Conservation (phyloP, 2,888 invertebrate species). For the Trichopoda pennipes region DNA sequence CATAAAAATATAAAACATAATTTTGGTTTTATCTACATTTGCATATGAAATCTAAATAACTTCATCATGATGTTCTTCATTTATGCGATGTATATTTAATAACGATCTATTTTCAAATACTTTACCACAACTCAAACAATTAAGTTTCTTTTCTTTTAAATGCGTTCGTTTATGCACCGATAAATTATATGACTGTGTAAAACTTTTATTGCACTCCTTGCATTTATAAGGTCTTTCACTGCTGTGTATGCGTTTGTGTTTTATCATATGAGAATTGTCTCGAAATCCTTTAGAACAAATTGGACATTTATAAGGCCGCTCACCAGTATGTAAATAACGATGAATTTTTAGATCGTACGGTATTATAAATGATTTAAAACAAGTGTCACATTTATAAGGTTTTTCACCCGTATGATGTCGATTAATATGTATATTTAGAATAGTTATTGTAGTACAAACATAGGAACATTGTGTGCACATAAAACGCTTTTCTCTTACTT, state of each 20-base stretch:
- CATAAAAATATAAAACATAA: too few relatives aligned
- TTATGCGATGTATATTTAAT: slow-evolving; percentile 61
- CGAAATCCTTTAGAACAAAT: slow-evolving; percentile 79
- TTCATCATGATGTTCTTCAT: slow-evolving; percentile 61
- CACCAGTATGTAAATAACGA: slow-evolving; percentile 85
- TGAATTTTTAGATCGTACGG: slow-evolving; percentile 82
- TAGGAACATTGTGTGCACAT: slow-evolving; percentile 63
- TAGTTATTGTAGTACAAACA: slow-evolving; percentile 53
- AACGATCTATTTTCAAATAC: slow-evolving; percentile 51
- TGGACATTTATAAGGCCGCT: slow-evolving; percentile 84
- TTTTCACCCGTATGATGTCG: slow-evolving; percentile 67
- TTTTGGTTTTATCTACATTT: too few relatives aligned
- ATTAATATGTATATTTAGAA: slow-evolving; percentile 61
- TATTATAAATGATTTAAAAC: slow-evolving; percentile 54
- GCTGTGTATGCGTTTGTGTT: slow-evolving; percentile 57
- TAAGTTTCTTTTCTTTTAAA: slow-evolving; percentile 47
- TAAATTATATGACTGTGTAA: slow-evolving; percentile 58
- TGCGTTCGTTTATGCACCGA: slow-evolving; percentile 56
- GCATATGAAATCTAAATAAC: slow-evolving; percentile 18
- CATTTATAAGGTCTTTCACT: slow-evolving; percentile 54
- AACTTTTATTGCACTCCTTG: slow-evolving; percentile 56
- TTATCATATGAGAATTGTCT: slow-evolving; percentile 55
- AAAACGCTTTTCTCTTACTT: slow-evolving; percentile 62
- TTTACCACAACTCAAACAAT: slow-evolving; percentile 53
- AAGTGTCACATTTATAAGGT: slow-evolving; percentile 64